Evolutionary conservation across 2,113 vertebrate genomes (phyloP).

Genomic region (Tyto alba): DNA sequence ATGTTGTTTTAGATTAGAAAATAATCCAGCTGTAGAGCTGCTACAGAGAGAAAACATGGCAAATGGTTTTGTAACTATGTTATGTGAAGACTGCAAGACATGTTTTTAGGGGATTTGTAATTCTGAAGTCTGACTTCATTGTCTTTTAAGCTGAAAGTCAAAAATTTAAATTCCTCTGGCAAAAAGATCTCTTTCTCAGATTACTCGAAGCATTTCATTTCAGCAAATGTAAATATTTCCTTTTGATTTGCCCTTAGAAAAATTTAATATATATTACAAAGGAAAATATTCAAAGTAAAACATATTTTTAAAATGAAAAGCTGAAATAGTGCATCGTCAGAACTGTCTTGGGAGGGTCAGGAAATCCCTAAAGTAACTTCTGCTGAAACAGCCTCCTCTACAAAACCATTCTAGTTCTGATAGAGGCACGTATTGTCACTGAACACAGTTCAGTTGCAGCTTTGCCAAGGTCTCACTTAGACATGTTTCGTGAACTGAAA

Average conservation of each 20-base stretch:
- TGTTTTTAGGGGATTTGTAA: not conserved
- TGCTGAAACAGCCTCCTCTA: not conserved
- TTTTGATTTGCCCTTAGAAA: constrained; percentile 15
- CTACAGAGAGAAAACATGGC: not conserved
- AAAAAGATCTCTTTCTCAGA: not conserved
- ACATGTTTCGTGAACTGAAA: not conserved
- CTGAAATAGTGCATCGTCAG: not conserved
- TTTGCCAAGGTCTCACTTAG: not conserved
- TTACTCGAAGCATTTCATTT: not conserved
- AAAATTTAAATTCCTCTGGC: not conserved
- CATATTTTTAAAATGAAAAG: not conserved
- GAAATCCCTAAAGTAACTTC: not conserved
- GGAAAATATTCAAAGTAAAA: constrained; percentile 14
- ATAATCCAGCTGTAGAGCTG: not conserved
- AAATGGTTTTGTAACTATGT: not conserved
- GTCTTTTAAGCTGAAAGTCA: constrained; percentile 18
- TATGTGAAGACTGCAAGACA: not conserved
- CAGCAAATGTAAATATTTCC: constrained; percentile 51
- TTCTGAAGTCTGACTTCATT: not conserved
- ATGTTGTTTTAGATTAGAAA: not conserved
- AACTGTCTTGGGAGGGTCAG: not conserved
- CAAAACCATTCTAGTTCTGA: not conserved
- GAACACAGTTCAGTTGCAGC: not conserved
- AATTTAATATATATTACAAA: not conserved
- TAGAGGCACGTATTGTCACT: not conserved